Evolutionary conservation across 2,797 vertebrate genomes (phyloP), one percentile per base, ranked within the genome.

Genomic region (Staurois parvus): DNA sequence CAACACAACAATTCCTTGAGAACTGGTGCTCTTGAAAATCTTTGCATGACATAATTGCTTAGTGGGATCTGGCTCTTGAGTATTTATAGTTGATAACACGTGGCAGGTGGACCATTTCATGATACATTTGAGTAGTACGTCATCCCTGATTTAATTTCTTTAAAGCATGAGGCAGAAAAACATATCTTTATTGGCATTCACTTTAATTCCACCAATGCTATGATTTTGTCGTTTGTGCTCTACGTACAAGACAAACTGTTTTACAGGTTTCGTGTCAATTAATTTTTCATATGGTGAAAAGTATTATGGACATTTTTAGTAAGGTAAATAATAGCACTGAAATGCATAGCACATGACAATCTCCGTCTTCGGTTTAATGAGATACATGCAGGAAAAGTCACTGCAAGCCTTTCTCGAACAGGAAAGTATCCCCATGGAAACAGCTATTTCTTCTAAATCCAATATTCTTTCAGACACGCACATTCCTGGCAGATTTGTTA

Each of bases 361-460:
- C 64, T 68, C 59, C n/a, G 72, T 70, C 72, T 81, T 72, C 79
- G 69, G 45, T 81, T 76, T 85, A 85, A 85, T 85, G 84, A 85
- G 84, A 72, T 59, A 72, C 66, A 81, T 85, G 30, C 79, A 76
- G 79, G 34, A 76, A 85, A 75, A 84, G 32, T 62, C 37, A 76
- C 72, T 17, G 79, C 37, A 80, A 76, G 67, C 75, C 67, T 64
- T 78, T 72, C 52, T 42, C 48, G 28, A 76, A 62, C 75, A 59
- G 48, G 52, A 42, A 83, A 74, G 68, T 64, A 85, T 85, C 73
- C 72, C 84, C 84, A 85, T 85, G 84, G 84, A 85, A 85, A 85
- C 84, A 75, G 84, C 26, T 68, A 85, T 76, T 85, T 81, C 84
- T 76, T 70, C 40, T 81, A 85, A 81, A 81, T 81, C 72, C 72